Percentiles rank a stretch among this genome's conserved stretches.
These are phyloP conservation scores for Thunnus albacares DNA, from an alignment of 2,797 vertebrate species.

Conservation along the genomic window DNA sequence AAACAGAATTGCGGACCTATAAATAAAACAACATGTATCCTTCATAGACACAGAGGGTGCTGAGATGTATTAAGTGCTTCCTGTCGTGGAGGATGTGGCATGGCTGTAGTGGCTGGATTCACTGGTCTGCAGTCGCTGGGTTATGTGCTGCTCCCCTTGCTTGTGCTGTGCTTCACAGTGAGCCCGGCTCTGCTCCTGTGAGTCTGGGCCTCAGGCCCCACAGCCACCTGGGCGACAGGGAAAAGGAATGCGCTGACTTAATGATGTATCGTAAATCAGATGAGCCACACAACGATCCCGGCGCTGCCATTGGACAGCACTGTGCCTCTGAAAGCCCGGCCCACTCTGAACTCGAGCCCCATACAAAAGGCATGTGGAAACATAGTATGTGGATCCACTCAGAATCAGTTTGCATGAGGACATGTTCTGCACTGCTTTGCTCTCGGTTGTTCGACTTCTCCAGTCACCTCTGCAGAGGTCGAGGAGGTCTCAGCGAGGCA, in stretches of 20 bases:
- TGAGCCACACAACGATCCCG: constrained; percentile 75
- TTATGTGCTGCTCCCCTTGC: constrained; percentile 55
- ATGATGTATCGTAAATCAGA: constrained; percentile 87
- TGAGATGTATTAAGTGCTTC: constrained; percentile 78
- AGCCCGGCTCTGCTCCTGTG: constrained; percentile 67
- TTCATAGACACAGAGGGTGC: constrained; percentile 70
- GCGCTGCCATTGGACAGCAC: constrained; percentile 77
- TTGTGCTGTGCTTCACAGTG: constrained; percentile 70
- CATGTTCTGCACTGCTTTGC: constrained; percentile 40
- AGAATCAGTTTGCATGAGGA: constrained; percentile 52
- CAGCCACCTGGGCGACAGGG: constrained; percentile 84
- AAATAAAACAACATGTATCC: constrained; percentile 67
- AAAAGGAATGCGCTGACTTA: constrained; percentile 86
- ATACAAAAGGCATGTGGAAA: constrained; percentile 69
- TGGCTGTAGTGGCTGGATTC: constrained; percentile 53
- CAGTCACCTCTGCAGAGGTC: constrained; percentile 78
- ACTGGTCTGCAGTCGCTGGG: constrained; percentile 74
- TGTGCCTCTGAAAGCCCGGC: constrained; percentile 68
- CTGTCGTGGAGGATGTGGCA: constrained; percentile 70
- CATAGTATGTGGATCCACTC: constrained; percentile 67
- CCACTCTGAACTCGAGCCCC: constrained; percentile 73
- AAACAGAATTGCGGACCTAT: constrained; percentile 67
- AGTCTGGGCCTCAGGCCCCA: constrained; percentile 79
- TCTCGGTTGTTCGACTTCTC: constrained; percentile 62
- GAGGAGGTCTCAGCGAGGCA: constrained; percentile 70